Conservation (phyloP, 1,140 invertebrate species). For the Ceratina japonica region DNA sequence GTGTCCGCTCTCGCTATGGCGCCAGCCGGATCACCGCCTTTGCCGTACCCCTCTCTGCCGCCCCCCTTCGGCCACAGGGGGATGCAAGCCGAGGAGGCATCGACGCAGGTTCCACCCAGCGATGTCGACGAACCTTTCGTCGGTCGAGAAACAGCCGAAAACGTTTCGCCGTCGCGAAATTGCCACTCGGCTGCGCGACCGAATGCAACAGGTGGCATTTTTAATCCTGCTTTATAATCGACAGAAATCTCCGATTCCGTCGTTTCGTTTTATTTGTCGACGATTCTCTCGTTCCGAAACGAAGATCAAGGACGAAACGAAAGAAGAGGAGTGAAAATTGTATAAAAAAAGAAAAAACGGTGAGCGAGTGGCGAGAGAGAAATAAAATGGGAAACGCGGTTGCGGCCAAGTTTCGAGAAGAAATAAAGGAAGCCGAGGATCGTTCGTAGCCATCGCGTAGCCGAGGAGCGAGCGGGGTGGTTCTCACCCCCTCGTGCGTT, state of each 20-base stretch:
- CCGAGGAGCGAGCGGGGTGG: slow-evolving; percentile 65
- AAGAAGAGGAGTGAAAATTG: background rate
- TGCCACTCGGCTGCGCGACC: background rate
- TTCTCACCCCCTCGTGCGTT: slow-evolving; percentile 72
- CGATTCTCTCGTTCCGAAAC: background rate
- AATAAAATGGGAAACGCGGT: slow-evolving; percentile 5
- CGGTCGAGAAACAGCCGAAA: background rate
- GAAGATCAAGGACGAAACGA: background rate
- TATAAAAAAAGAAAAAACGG: background rate
- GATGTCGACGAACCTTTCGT: slow-evolving; percentile 37
- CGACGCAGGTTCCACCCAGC: slow-evolving; percentile 12
- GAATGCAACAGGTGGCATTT: slow-evolving; percentile 5
- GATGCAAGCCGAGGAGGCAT: slow-evolving; percentile 31
- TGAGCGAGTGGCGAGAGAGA: background rate
- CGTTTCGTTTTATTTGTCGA: too few species aligned
- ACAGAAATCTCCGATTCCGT: too few species aligned
- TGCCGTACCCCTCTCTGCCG: slow-evolving; percentile 32
- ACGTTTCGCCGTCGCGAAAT: background rate
- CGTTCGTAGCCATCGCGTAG: slow-evolving; percentile 53
- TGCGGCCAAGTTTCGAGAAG: slow-evolving; percentile 20
- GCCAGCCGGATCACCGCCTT: slow-evolving; percentile 56
- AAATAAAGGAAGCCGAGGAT: slow-evolving; percentile 35
- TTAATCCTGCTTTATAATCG: background rate
- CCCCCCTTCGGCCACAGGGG: slow-evolving; percentile 10
- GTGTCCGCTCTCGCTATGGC: slow-evolving; percentile 47